phyloP scores from a whole-genome alignment of 2,888 invertebrate species.

The Mesochorus sp. region DNA sequence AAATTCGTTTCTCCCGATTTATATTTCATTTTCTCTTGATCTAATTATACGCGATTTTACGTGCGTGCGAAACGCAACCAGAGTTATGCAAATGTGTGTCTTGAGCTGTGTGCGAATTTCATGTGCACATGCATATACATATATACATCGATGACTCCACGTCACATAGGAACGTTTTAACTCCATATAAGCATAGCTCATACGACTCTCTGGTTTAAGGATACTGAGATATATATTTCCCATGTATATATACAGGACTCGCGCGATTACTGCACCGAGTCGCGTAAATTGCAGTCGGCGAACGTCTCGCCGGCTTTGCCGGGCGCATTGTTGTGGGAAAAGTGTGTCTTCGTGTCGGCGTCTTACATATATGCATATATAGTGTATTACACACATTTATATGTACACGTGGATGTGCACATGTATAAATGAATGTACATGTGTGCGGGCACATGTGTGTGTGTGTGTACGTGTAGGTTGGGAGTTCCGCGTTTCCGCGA shows the following conservation, averaged over 20 bases:
- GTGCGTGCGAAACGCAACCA: slow-evolving; percentile 15
- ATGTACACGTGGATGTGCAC: not conserved
- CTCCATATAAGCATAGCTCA: no score
- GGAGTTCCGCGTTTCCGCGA: slow-evolving; percentile 80
- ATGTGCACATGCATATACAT: not conserved
- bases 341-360: slow-evolving; percentile 79
- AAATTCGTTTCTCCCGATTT: not conserved
- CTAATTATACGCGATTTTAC: not conserved
- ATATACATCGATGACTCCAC: no score
- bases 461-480: slow-evolving; percentile 24
- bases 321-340: slow-evolving; percentile 76
- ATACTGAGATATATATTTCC: not conserved
- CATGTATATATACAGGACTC: slow-evolving; percentile 13
- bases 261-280: slow-evolving; percentile 64
- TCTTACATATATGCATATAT: slow-evolving; percentile 6
- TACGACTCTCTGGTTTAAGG: not conserved
- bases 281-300: slow-evolving; percentile 69
- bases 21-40: slow-evolving; percentile 29
- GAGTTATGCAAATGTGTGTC: slow-evolving; percentile 52
- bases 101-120: slow-evolving; percentile 17
- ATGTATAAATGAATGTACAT: not conserved
- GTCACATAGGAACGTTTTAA: not conserved
- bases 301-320: slow-evolving; percentile 65
- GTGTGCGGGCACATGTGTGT: not conserved
- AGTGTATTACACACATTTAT: not conserved